Conservation (phyloP, 2,113 vertebrate species). For the Myocastor coypus region DNA sequence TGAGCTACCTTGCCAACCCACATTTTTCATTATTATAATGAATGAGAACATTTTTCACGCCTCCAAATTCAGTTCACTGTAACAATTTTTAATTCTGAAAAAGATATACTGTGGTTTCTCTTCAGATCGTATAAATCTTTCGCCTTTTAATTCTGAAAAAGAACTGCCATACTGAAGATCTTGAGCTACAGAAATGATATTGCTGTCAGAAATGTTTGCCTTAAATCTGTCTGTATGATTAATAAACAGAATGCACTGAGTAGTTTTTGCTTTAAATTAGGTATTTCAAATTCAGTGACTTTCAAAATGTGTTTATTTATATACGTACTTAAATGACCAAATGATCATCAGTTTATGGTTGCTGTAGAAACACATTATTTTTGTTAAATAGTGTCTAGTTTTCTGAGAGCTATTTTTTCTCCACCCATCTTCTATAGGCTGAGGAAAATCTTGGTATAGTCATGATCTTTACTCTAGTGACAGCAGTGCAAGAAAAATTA, state of each 20-base stretch:
- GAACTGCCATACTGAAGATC: constrained; percentile 22
- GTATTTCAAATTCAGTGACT: not conserved
- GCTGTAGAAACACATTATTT: not conserved
- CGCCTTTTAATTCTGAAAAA: constrained; percentile 28
- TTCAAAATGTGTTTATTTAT: not conserved
- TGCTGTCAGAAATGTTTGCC: not conserved
- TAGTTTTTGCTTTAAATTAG: not conserved
- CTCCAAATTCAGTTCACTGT: not conserved
- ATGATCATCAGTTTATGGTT: not conserved
- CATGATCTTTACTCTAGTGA: constrained; percentile 99
- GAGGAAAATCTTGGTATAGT: constrained; percentile 98
- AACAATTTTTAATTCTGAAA: not conserved
- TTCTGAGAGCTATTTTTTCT: constrained; percentile 10
- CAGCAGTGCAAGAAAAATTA: constrained; percentile 97
- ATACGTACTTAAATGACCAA: not conserved
- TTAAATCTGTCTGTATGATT: constrained; percentile 23
- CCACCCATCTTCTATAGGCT: constrained; percentile 86
- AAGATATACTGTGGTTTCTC: too few species aligned
- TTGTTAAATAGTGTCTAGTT: not conserved
- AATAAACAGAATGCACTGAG: not conserved
- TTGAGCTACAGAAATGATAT: not conserved
- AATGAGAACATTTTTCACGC: not conserved
- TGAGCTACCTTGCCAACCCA: too few species aligned
- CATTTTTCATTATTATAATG: not conserved
- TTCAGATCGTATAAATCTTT: too few species aligned